These are phyloP conservation scores for Strix uralensis DNA, from an alignment of 2,113 vertebrate genomes.

Conservation along the genomic window DNA sequence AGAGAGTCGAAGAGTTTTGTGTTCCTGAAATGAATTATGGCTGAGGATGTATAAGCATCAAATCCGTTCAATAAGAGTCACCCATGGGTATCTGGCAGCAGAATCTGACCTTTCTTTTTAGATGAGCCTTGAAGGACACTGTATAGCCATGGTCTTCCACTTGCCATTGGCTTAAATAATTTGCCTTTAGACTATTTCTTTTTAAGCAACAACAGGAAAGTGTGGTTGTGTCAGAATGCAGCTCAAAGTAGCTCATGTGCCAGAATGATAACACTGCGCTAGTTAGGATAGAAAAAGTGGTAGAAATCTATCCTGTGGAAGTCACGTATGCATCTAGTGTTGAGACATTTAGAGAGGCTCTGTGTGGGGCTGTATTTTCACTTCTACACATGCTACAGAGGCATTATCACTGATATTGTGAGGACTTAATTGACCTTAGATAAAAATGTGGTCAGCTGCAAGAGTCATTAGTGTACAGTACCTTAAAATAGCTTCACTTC, in stretches of 20 bases:
- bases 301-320: neutral
- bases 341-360: neutral
- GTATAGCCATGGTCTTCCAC: neutral
- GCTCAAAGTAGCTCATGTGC: neutral
- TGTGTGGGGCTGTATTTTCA: neutral
- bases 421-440: neutral
- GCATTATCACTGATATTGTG: neutral
- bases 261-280: neutral
- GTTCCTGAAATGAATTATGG: neutral
- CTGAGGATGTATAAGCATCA: neutral
- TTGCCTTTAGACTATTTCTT: neutral
- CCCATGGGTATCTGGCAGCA: neutral
- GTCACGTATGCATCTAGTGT: rapidly evolving
- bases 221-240: neutral
- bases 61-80: neutral
- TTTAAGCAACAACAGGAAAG: neutral
- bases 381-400: neutral
- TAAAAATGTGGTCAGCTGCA: neutral
- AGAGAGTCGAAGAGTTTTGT: neutral
- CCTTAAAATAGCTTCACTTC: slow-evolving; percentile 11
- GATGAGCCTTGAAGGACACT: neutral
- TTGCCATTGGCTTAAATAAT: neutral
- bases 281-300: neutral
- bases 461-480: neutral
- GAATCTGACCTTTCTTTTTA: slow-evolving; percentile 9